Evolutionary conservation across 2,113 vertebrate genomes (phyloP), one percentile per base, ranked within the genome.

Genomic region (Aplodontia rufa): DNA sequence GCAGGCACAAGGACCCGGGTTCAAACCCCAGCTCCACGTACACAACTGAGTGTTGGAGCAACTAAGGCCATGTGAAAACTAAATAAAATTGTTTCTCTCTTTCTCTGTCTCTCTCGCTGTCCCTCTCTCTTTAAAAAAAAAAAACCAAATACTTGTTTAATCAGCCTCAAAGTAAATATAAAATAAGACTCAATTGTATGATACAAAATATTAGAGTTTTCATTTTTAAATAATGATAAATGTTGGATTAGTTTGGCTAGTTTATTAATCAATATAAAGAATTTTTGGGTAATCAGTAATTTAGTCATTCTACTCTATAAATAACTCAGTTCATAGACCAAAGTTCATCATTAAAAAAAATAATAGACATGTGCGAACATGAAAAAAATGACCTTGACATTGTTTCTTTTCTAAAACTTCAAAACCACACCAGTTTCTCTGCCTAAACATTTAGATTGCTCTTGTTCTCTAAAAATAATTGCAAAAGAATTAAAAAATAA

Each of bases 391-490:
- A 55, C 19, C 75, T 75, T 75, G 22, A 26, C n/a, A 90, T 86
- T 91, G 35, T 82, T 88, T 69, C 42, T 74, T 79, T 79, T 86
- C 69, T 91, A 49, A 96, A 93, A 88, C 84, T 75, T 78, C 40
- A 81, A 58, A 93, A 74, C 30, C 58, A 76, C 51, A 90, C 47
- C 86, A 37, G 42, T 94, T 95, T 72, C 6, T 87, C 64, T 80
- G 78, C 24, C 7, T 64, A 45, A 91, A 94, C 75, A 32, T 74
- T 86, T 79, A 91, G 22, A 79, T 11, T 55, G 1, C 2, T 92
- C 14, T 91, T 91, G 0, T 14, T 80, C 37, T n/a, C 88, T 47
- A 35, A 72, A 72, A 79, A 53, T 5, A 81, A 84, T 64, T 42
- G 85, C n/a, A 91, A 74, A 78, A 69, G 40, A 89, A 62, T 74